Conservation (phyloP, 2,888 invertebrate species). For the Agrotis clavis region DNA sequence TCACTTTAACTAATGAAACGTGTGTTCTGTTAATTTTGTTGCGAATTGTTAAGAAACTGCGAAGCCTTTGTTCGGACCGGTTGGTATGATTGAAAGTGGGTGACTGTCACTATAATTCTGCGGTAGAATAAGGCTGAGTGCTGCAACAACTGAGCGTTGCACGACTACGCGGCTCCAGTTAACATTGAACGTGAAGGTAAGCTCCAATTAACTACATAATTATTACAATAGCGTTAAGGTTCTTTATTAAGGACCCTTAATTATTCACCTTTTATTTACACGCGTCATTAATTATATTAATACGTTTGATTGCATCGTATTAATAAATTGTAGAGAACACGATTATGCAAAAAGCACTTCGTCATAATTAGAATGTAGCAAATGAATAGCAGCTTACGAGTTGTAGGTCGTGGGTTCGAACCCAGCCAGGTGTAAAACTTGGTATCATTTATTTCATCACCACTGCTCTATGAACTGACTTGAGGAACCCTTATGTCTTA, state of each 20-base stretch:
- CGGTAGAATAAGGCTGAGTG: slow-evolving; percentile 74
- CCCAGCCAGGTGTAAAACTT: too few relatives aligned
- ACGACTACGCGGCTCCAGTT: slow-evolving; percentile 72
- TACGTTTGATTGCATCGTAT: slow-evolving; percentile 35
- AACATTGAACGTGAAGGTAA: slow-evolving; percentile 87
- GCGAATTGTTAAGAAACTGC: slow-evolving; percentile 71
- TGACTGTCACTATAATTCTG: slow-evolving; percentile 78
- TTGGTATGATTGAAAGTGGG: slow-evolving; percentile 85
- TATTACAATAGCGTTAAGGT: slow-evolving; percentile 73
- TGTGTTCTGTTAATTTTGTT: slow-evolving; percentile 61
- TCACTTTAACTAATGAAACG: slow-evolving; percentile 64
- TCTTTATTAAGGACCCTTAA: slow-evolving; percentile 61
- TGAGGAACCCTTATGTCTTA: too few relatives aligned
- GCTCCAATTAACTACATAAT: slow-evolving; percentile 82
- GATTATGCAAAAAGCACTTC: slow-evolving; percentile 22
- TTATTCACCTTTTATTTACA: slow-evolving; percentile 67
- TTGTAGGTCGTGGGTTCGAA: too few relatives aligned
- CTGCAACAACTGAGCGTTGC: slow-evolving; percentile 76
- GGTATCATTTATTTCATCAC: too few relatives aligned
- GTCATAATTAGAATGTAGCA: slow-evolving; percentile 27
- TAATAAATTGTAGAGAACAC: slow-evolving; percentile 31
- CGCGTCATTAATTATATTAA: slow-evolving; percentile 55
- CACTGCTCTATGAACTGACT: too few relatives aligned
- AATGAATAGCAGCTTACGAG: too few relatives aligned
- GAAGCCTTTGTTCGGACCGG: slow-evolving; percentile 82